Base-by-base conservation (phyloP, 1,140 invertebrate species). In the Helicoverpa zea region DNA sequence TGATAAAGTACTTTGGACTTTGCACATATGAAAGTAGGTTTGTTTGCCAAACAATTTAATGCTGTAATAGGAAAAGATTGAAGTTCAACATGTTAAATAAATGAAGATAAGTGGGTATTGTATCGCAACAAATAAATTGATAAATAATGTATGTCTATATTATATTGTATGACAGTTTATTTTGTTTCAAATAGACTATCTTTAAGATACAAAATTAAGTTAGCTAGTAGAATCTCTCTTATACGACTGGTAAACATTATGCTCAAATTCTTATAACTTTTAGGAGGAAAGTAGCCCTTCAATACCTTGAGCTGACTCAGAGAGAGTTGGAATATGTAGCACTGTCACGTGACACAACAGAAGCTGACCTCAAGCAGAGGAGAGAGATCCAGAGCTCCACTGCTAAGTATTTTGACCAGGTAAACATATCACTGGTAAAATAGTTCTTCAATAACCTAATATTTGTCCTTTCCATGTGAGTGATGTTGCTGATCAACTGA, bases 311-410 rank as follows among this genome's bases (percentile, higher is more conserved):
- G 94, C 89, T 99, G 30, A 98, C 98, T 0, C 96, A 98, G 77
- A 95, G 98, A 73, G 99, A 99, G 95, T 95, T 98, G 49, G 99
- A 99, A 91, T 99, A 99, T 95, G 97, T 99, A 29, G 97, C 98
- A 3, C 95, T 99, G 35, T 99, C 98, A 43, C 95, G 99, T 83
- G 99, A 99, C 91, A 99, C 99, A 3, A 99, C 99, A 0, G 99
- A 99, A 94, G 97, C 98, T 23, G 99, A 99, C 95, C 95, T 99
- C 12, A 99, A 99, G 92, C 99, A 99, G 92, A 95, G 99, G 73
- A 96, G 99, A 87, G 99, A 99, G 95, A 99, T 99, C 81, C 95
- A 97, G 82, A 96, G 95, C 76, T 98, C 98, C 43, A 98, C 97
- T 51, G 98, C 98, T 0, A 97, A 97, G 89, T 99, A 99, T 95